Base-by-base conservation (phyloP, 2,797 vertebrate genomes). In the Malacoctenus gilli region DNA sequence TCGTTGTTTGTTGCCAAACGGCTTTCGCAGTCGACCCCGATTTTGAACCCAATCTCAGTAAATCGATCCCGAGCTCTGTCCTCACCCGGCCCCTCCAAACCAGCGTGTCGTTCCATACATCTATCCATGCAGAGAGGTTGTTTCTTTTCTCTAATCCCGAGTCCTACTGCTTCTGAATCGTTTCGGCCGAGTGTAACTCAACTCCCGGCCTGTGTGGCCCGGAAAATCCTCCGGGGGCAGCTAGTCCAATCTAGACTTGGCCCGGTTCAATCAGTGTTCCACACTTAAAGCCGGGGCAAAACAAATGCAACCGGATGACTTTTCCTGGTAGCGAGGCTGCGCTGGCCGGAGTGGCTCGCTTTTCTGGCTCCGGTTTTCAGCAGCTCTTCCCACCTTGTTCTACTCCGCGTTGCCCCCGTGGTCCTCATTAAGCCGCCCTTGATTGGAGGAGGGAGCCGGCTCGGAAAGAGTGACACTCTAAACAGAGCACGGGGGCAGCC, bases 191-290 rank as follows among this genome's bases (percentile, higher is more conserved):
- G 71, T 82, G 82, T 83, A 88, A 88, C 76, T 73, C 68, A 85
- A 86, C 67, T 64, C 81, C 64, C 77, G 72, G 82, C 59, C 51
- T 85, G 85, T 85, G 85, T 87, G 80, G 82, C 76, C 83, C 65
- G 58, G 59, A 76, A 82, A 82, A 75, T 79, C 76, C 84, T 84
- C 68, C 23, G 68, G 80, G 80, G 82, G 75, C 56, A 74, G 75
- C 75, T 71, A 79, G 82, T 88, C 76, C 75, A 84, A 85, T 84
- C 80, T 81, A 77, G 74, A 77, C 63, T 81, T 75, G 77, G 80
- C 80, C 78, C 56, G 67, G 76, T 82, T 89, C 77, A 84, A 84
- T 85, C 83, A 86, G 82, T 75, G 71, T 79, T 85, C 80, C 54
- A 77, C 85, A 82, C 83, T 81, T 74, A 69, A 68, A 62, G n/a